A percentile compares a stretch with the other conserved stretches of the same genome.
Conservation (phyloP, 2,113 vertebrate genomes). For the Meles meles region DNA sequence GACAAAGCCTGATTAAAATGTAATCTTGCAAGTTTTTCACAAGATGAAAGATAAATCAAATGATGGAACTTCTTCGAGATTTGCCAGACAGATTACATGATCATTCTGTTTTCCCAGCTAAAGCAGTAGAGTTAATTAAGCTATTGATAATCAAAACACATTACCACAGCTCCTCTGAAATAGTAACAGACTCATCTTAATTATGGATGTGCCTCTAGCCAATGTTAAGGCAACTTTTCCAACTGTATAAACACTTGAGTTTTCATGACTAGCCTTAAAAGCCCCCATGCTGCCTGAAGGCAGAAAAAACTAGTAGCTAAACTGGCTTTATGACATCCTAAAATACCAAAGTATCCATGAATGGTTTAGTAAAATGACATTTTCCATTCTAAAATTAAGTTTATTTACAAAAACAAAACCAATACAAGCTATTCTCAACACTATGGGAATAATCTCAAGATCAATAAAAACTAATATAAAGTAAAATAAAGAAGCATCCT, state of each 20-base stretch:
- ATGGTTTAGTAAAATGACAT: background rate
- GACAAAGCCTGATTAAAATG: background rate
- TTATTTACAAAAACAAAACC: background rate
- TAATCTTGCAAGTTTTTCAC: background rate
- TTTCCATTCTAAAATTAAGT: slow-evolving; percentile 7
- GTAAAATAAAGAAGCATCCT: background rate
- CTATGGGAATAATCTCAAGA: background rate
- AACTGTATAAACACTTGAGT: background rate
- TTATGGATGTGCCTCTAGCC: background rate
- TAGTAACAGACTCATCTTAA: background rate
- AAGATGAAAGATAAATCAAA: slow-evolving; percentile 26
- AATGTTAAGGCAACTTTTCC: background rate
- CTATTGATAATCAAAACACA: background rate
- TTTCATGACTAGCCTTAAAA: background rate
- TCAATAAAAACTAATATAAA: background rate
- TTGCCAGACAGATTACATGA: background rate
- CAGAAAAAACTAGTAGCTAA: background rate
- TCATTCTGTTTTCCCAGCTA: background rate
- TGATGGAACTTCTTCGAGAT: slow-evolving; percentile 3
- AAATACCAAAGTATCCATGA: background rate
- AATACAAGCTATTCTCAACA: background rate
- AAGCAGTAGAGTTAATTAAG: background rate
- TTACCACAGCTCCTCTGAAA: background rate
- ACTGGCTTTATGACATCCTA: background rate
- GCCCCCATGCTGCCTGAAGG: background rate